phyloP scores from a whole-genome alignment of 2,888 invertebrate genomes.

The Scaptomyza cyrtandrae region DNA sequence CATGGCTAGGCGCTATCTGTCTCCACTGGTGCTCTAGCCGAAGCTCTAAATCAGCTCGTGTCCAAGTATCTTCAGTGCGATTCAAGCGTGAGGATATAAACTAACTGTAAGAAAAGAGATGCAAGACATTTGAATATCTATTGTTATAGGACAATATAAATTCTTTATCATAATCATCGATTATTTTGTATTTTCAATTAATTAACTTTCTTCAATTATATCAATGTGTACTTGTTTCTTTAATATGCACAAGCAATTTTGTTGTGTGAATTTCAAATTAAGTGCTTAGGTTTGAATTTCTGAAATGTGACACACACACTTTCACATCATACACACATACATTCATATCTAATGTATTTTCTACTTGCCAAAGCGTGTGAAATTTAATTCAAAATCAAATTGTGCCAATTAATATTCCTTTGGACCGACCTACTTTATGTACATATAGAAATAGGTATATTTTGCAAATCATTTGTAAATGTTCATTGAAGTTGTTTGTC shows the following conservation, averaged over 20 bases:
- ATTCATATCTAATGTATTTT: neutral
- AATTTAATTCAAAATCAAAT: constrained; percentile 53
- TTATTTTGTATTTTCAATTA: neutral
- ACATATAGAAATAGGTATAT: constrained; percentile 3
- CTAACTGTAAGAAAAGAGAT: constrained; percentile 21
- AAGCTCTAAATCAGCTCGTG: constrained; percentile 2
- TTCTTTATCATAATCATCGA: neutral
- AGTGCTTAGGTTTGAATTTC: constrained; percentile 6
- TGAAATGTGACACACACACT: neutral
- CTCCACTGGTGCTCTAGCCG: constrained; percentile 10
- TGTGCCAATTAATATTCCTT: constrained; percentile 51
- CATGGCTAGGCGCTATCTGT: constrained; percentile 76
- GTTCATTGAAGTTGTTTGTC: constrained; percentile 14
- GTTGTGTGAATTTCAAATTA: neutral
- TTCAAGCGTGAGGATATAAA: constrained; percentile 10
- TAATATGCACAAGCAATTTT: no score
- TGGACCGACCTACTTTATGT: neutral
- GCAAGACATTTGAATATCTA: neutral
- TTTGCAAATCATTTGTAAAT: constrained; percentile 23
- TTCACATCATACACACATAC: neutral
- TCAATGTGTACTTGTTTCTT: neutral
- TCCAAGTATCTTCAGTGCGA: neutral
- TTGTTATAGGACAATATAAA: no score
- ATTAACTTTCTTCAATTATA: neutral
- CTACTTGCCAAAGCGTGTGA: constrained; percentile 1